phyloP scores from a whole-genome alignment of 2,113 vertebrate genomes.

The Heterotilapia buettikoferi region DNA sequence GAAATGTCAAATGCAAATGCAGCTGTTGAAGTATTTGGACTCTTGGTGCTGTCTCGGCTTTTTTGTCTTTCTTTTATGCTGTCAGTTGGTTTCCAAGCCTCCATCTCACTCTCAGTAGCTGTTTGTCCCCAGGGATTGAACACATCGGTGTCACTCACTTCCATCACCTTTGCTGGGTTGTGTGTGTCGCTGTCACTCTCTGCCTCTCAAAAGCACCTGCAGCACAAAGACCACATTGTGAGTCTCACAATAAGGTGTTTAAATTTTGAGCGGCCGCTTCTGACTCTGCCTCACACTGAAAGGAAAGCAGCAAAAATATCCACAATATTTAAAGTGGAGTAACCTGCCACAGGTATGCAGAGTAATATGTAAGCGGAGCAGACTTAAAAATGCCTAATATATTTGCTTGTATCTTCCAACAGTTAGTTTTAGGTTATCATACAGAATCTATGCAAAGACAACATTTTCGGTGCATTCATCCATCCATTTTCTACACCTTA shows the following conservation, averaged over 20 bases:
- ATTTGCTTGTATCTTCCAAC: background rate
- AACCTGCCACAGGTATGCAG: background rate
- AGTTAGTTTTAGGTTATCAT: background rate
- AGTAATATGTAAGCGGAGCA: background rate
- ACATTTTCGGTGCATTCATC: background rate
- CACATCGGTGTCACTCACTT: conserved; percentile 37
- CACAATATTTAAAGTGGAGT: background rate
- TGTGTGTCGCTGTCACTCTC: background rate
- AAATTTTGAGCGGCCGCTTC: background rate
- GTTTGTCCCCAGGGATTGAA: conserved; percentile 10
- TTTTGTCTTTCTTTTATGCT: conserved; percentile 15
- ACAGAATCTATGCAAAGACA: background rate
- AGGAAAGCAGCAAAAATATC: background rate
- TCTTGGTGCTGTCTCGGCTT: background rate
- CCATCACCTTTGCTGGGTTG: conserved; percentile 4
- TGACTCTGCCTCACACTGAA: background rate
- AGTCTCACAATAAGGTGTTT: conserved; percentile 23
- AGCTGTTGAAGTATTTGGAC: conserved; percentile 13
- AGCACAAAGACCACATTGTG: conserved; percentile 40
- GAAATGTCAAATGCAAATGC: conserved; percentile 63
- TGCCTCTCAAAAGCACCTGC: background rate
- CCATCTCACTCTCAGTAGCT: background rate
- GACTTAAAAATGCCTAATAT: background rate
- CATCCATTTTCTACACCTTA: background rate
- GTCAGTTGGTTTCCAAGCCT: background rate